Evolutionary conservation across 1,140 invertebrate species (phyloP), one percentile per base, ranked within the genome.

Genomic region (Antheraea pernyi): DNA sequence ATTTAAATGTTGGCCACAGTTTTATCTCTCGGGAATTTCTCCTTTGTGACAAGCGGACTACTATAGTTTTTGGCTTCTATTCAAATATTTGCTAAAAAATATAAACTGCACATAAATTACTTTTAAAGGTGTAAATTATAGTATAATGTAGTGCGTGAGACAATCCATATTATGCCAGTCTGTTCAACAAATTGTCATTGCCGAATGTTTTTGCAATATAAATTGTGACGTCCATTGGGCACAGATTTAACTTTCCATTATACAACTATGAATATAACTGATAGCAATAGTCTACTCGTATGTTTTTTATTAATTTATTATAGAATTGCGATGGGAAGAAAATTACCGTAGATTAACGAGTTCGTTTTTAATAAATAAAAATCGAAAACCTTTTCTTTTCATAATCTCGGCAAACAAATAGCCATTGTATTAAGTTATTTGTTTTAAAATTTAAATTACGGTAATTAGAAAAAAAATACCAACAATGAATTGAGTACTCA

Each of bases 1-100:
- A 75, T 68, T 61, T 72, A 65, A 65, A 70, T 53, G 68, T 67
- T 75, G 68, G 65, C 70, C 70, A 59, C 70, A 69, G 59, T 71
- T 67, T 74, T 75, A 72, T 75, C 74, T 75, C 70, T 19, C 67
- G 70, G 73, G 70, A 75, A 72, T 72, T 72, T 75, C 70, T 70
- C 74, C 70, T 75, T 75, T 75, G 74, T 72, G 59, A 70, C 46
- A 69, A 69, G 65, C 62, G 58, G 16, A 19, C 69, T 68, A 68
- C 58, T 66, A 16, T 53, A 53, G 37, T 71, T 30, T 67, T 75
- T 75, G 74, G 74, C 74, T 68, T 42, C 65, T 30, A 65, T 68
- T 75, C 74, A 75, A 75, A 65, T 70, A 75, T 72, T 37, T 19
- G 58, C 66, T 46, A 69, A 71, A 74, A 74, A 67, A 74, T 59